Base-by-base conservation (phyloP, 2,888 invertebrate species). In the Meiosimyza platycephala region DNA sequence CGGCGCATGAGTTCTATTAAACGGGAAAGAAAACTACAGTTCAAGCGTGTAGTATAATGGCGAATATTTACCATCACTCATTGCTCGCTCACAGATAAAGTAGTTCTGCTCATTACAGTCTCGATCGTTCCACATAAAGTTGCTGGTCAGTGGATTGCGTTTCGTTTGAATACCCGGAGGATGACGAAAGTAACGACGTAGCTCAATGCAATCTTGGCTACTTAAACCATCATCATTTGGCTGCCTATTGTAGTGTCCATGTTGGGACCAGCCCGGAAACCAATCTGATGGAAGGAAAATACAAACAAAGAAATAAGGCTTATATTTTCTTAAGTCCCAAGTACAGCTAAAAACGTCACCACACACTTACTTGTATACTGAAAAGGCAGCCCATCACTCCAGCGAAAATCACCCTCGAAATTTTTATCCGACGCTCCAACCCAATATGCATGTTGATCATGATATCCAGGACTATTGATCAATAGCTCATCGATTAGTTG, bases 161-260 rank as follows among this genome's bases (percentile, higher is more conserved):
- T 87, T 84, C 13, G 83, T 78, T 66, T 85, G 84, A 47, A 82
- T 78, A 51, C 83, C 82, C 11, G 84, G 82, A 0, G 91, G 90
- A 48, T 91, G 88, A 3, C 91, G 90, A 84, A 93, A 94, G 76
- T 90, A 89, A 62, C 92, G 88, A 11, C 94, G 87, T 9, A 93
- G 89, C 84, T 95, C 95, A 72, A 95, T 93, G 85, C 95, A 95
- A 87, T 95, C 94, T 84, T 94, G 94, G 6, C 92, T 91, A 28
- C 93, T 93, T 13, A 93, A 90, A 0, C 94, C 94, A 82, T 95
- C 95, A 84, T 95, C 95, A 83, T 94, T 95, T 0, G 95, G 95
- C 83, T 95, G 94, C 59, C 89, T 87, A 80, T 90, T 91, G 80
- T 90, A 90, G 77, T 91, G 88, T 62, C 90, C 90, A 84, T 92